A percentile compares a stretch with the other conserved stretches of the same genome.
Conservation (phyloP, 2,797 vertebrate genomes). For the Ctenochaetus hawaiiensis region DNA sequence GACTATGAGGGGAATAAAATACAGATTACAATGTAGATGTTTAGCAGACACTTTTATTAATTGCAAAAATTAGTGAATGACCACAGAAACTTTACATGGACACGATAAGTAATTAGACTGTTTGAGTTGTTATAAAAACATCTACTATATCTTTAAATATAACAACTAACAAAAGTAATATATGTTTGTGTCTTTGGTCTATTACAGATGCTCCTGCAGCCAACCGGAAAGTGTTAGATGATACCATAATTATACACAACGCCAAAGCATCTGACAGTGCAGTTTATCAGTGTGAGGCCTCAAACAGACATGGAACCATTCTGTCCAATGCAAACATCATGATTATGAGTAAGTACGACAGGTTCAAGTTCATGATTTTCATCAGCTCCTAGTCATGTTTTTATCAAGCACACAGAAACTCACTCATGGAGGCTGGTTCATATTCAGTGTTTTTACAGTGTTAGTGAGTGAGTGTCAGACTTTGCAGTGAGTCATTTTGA, state of each 20-base stretch:
- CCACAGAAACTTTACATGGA: no score
- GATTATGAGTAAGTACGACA: constrained; percentile 89
- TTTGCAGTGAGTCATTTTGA: constrained; percentile 35
- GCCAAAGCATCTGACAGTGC: constrained; percentile 90
- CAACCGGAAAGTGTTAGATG: constrained; percentile 75
- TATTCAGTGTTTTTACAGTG: constrained; percentile 6
- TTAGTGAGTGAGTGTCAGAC: constrained; percentile 46
- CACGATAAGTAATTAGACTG: no score
- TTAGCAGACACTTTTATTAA: no score
- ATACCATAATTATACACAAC: constrained; percentile 82
- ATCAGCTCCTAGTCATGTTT: neutral
- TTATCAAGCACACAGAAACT: neutral
- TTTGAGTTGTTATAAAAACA: no score
- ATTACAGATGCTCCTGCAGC: constrained; percentile 72
- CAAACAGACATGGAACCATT: constrained; percentile 91
- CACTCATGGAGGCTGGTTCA: neutral
- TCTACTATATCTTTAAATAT: no score
- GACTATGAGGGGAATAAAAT: no score
- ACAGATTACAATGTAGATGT: no score
- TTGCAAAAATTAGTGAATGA: no score
- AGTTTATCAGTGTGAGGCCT: constrained; percentile 95
- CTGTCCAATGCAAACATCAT: constrained; percentile 93
- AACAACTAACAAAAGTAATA: no score
- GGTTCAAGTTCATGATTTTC: neutral
- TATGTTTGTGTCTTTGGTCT: constrained; percentile 2